Base-by-base conservation (phyloP, 2,888 invertebrate species). In the Yponomeuta plumbellus region DNA sequence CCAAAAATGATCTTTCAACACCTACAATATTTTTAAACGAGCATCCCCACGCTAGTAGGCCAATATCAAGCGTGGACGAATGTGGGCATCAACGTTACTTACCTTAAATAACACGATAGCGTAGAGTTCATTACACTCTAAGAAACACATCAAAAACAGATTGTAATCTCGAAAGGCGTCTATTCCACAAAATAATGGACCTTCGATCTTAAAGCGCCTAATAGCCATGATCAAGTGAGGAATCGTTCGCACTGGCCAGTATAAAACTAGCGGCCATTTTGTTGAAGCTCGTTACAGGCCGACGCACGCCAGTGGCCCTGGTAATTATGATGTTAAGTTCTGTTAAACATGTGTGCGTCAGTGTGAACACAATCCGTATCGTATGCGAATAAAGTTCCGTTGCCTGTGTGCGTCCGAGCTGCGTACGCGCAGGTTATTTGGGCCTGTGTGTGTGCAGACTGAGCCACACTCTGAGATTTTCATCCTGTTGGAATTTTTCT, bases 251-350 rank as follows among this genome's bases (percentile, higher is more conserved):
- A 80, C 79, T 72, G 68, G 72, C 75, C 72, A 71, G 78, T 79
- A 83, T 80, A 84, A 86, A 81, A 76, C 84, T 83, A 83, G 81
- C 83, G 78, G 88, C 90, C 90, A 90, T 91, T 90, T 91, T 90
- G 88, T 88, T 86, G 83, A 85, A 81, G 85, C 88, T 86, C 85
- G 89, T 91, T 88, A 89, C 88, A 88, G 82, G 83, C 83, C 85
- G 85, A 84, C 88, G 87, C 89, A 86, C 88, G 90, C 89, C 88
- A 86, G 80, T 84, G 88, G 85, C 83, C 82, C 82, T 82, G 81
- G 82, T 91, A 89, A 91, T 91, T 90, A 90, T 86, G 84, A 86
- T 85, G 88, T 84, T 80, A 78, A 72, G 72, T 71, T 69, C 65
- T 67, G 67, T 71, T 69, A 68, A 67, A 66, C 70, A 70, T 72